A percentile compares a stretch with the other conserved stretches of the same genome.
Evolutionary conservation across 2,113 vertebrate species (phyloP).

Genomic region (Thunnus maccoyii): DNA sequence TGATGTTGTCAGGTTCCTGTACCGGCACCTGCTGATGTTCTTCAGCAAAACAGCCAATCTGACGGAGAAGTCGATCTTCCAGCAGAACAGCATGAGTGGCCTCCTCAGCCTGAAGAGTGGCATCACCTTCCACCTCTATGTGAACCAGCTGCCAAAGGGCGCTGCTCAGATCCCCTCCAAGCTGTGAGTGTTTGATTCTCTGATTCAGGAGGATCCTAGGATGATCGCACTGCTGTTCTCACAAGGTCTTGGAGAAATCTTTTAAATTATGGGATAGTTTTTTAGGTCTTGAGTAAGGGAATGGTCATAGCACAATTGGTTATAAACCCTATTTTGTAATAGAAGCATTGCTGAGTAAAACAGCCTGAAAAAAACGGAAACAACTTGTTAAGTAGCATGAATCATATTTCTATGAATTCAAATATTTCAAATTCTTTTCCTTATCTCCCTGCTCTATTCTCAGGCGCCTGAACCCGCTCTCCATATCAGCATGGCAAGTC

Average conservation of each 20-base stretch:
- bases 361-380: no score
- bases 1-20: constrained; percentile 84
- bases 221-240: neutral
- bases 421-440: neutral
- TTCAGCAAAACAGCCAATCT: constrained; percentile 87
- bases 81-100: constrained; percentile 80
- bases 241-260: neutral
- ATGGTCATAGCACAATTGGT: neutral
- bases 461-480: constrained; percentile 89
- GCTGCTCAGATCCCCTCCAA: constrained; percentile 88
- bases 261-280: neutral
- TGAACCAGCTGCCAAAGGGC: constrained; percentile 95
- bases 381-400: neutral
- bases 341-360: neutral
- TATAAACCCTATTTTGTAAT: neutral
- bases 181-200: constrained; percentile 84
- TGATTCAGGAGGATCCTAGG: neutral
- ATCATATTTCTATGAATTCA: neutral
- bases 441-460: neutral
- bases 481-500: constrained; percentile 88
- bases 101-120: constrained; percentile 91
- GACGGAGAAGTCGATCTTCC: constrained; percentile 90
- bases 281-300: neutral
- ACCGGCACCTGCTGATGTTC: constrained; percentile 93
- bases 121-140: constrained; percentile 89